Evolutionary conservation across 2,797 vertebrate species (phyloP).

Genomic region (Iguana delicatissima): DNA sequence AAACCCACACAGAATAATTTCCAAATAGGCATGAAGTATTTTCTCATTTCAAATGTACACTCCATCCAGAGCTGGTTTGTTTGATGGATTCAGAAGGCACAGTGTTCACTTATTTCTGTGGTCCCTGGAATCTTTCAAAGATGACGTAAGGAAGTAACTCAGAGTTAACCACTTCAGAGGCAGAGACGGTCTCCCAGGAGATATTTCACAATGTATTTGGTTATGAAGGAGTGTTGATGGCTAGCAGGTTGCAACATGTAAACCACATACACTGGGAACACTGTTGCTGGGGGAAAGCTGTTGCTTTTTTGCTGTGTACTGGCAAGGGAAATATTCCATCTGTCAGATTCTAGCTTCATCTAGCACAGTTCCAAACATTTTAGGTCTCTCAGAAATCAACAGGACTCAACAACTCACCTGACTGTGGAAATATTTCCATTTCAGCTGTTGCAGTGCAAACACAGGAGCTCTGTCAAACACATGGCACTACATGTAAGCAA

Average conservation of each 20-base stretch:
- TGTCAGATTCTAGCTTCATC: not conserved
- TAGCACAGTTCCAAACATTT: not conserved
- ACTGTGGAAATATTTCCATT: not conserved
- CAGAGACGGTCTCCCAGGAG: not conserved
- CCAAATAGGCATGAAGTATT: conserved; percentile 36
- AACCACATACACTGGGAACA: conserved; percentile 29
- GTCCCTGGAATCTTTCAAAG: conserved; percentile 72
- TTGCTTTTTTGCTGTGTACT: conserved; percentile 35
- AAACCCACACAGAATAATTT: conserved; percentile 39
- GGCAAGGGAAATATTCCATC: conserved; percentile 34
- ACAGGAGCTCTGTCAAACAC: not conserved
- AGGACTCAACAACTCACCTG: not conserved
- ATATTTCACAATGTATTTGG: not conserved
- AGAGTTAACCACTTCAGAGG: conserved; percentile 46
- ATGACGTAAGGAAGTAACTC: conserved; percentile 54
- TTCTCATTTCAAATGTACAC: conserved; percentile 55
- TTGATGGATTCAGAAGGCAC: conserved; percentile 45
- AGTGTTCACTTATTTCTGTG: conserved; percentile 60
- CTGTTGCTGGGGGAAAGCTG: conserved; percentile 46
- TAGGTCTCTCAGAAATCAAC: not conserved
- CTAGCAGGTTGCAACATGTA: conserved; percentile 45
- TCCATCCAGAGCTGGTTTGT: conserved; percentile 37
- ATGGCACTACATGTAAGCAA: not conserved
- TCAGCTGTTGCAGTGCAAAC: not conserved
- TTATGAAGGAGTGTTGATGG: conserved; percentile 28